These are phyloP conservation scores for Vanessa cardui DNA, from an alignment of 2,888 invertebrate species.

Conservation along the genomic window DNA sequence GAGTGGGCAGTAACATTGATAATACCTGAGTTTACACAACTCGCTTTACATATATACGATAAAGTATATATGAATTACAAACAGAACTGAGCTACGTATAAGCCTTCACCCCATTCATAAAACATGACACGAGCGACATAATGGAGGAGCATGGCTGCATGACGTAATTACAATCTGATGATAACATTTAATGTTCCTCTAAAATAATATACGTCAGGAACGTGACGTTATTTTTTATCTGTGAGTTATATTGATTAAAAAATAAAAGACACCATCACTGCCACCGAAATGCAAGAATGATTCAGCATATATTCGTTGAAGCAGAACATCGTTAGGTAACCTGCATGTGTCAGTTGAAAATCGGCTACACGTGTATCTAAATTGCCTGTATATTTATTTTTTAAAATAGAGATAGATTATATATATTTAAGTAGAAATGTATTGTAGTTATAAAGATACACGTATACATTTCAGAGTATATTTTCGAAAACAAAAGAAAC, in stretches of 20 bases:
- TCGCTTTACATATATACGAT: slow-evolving; percentile 17
- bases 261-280: neutral
- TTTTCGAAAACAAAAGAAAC: too few species aligned
- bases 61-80: slow-evolving; percentile 27
- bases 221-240: too few species aligned
- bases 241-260: neutral
- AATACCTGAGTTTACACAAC: slow-evolving; percentile 21
- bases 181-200: slow-evolving; percentile 21
- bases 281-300: too few species aligned
- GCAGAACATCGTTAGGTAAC: too few species aligned
- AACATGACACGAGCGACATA: slow-evolving; percentile 35
- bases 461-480: too few species aligned
- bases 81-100: slow-evolving; percentile 18
- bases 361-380: too few species aligned
- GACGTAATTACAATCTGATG: slow-evolving; percentile 31
- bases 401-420: too few species aligned
- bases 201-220: neutral
- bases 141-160: slow-evolving; percentile 19
- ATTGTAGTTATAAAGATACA: too few species aligned
- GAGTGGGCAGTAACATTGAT: slow-evolving; percentile 25
- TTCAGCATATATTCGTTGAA: too few species aligned
- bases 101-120: slow-evolving; percentile 34
- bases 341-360: too few species aligned
- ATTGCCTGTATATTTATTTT: too few species aligned
- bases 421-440: too few species aligned